phyloP scores from a whole-genome alignment of 2,113 vertebrate species.

The Dendrocopos noguchii region DNA sequence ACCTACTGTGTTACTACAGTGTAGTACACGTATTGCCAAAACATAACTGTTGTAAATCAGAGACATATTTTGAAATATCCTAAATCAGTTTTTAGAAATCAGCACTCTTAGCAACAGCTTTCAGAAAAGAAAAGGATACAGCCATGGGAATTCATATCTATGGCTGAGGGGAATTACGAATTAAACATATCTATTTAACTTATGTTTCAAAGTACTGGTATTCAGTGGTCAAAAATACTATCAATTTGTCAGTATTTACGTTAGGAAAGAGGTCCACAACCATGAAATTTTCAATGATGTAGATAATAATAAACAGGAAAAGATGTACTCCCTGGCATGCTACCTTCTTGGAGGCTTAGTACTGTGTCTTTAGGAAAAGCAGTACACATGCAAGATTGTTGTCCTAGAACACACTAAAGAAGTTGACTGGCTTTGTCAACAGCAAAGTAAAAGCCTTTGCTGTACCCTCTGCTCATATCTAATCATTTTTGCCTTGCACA shows the following conservation, averaged over 20 bases:
- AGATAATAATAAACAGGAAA: constrained; percentile 39
- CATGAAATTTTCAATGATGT: background rate
- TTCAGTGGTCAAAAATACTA: constrained; percentile 18
- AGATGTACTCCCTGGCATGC: background rate
- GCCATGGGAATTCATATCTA: constrained; percentile 32
- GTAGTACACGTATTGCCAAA: background rate
- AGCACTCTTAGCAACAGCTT: constrained; percentile 11
- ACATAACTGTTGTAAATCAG: constrained; percentile 54
- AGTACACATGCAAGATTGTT: background rate
- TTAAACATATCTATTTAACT: constrained; percentile 32
- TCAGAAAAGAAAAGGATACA: constrained; percentile 55
- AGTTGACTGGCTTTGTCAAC: background rate
- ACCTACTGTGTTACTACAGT: constrained; percentile 30
- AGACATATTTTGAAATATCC: constrained; percentile 49
- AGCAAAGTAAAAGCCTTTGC: background rate
- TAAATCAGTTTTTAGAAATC: constrained; percentile 65
- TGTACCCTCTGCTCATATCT: background rate
- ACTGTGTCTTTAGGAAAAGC: background rate
- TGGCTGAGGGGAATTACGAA: background rate
- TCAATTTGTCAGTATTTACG: constrained; percentile 21
- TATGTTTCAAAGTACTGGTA: background rate
- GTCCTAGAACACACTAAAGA: background rate
- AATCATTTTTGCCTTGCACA: constrained; percentile 37
- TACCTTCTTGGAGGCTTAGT: constrained; percentile 1
- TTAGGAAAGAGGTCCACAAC: background rate